These are phyloP conservation scores for Haliclona indistincta DNA, from an alignment of 37 sponge, comb jelly and placozoan genomes.

Conservation along the genomic window DNA sequence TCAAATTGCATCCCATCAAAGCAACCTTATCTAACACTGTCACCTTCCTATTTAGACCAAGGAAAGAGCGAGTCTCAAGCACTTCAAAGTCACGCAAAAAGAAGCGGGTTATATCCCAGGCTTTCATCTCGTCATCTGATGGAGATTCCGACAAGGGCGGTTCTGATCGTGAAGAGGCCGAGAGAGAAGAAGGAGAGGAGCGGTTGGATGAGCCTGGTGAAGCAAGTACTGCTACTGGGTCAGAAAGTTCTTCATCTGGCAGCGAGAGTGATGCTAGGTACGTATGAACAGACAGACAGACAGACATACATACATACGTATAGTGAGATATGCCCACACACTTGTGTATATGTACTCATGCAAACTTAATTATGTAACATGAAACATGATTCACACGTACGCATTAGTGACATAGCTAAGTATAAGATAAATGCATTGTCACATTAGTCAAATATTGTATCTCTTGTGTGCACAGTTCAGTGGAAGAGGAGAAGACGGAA, in stretches of 20 bases:
- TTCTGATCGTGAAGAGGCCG: neutral
- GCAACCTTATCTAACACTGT: too few relatives aligned
- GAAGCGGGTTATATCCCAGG: constrained; percentile 58
- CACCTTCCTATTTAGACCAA: neutral
- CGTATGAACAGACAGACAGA: neutral
- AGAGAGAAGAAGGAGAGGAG: neutral
- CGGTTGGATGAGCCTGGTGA: neutral
- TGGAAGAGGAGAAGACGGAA: too few relatives aligned
- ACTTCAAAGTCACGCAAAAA: constrained; percentile 25
- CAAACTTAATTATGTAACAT: neutral
- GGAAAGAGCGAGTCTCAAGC: neutral
- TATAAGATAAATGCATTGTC: too few relatives aligned
- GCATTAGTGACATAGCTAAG: too few relatives aligned
- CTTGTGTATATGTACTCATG: neutral
- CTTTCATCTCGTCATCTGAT: constrained; percentile 71
- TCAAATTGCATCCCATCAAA: too few relatives aligned
- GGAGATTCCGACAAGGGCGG: constrained; percentile 1
- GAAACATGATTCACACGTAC: too few relatives aligned
- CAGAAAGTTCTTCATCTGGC: neutral
- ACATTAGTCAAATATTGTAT: too few relatives aligned
- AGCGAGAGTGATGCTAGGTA: neutral
- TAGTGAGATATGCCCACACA: neutral
- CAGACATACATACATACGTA: neutral
- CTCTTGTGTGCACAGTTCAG: too few relatives aligned
- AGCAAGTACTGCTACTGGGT: neutral